A percentile compares a stretch with the other conserved stretches of the same genome.
Evolutionary conservation across 1,140 invertebrate species (phyloP).

Genomic region (Diachasmimorpha longicaudata): DNA sequence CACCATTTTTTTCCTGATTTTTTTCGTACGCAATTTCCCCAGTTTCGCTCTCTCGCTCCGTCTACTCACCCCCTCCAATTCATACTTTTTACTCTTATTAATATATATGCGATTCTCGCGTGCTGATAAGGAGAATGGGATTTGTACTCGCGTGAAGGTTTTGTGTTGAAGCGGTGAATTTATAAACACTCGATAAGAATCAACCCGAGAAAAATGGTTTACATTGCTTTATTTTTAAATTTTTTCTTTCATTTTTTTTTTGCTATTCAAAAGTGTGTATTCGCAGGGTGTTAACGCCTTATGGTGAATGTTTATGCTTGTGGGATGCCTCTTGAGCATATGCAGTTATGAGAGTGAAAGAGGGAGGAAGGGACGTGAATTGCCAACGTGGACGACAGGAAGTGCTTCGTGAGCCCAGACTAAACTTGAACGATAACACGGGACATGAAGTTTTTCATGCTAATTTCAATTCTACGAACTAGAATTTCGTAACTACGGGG

Average conservation of each 20-base stretch:
- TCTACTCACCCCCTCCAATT: too few species aligned
- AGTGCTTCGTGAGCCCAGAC: conserved; percentile 26
- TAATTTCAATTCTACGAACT: background rate
- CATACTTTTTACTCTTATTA: background rate
- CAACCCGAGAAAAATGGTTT: background rate
- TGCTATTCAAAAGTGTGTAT: background rate
- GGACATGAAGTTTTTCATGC: conserved; percentile 23
- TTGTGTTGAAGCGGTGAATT: background rate
- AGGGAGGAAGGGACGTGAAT: background rate
- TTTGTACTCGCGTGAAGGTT: background rate
- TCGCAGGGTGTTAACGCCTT: conserved; percentile 24
- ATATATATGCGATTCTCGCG: background rate
- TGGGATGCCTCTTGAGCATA: conserved; percentile 11
- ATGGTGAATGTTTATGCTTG: conserved; percentile 24
- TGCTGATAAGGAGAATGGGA: background rate
- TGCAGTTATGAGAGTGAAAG: conserved; percentile 18
- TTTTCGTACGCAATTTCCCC: background rate
- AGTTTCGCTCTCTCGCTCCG: too few species aligned
- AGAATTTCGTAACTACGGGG: background rate
- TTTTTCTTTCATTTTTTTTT: background rate
- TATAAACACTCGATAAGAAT: background rate
- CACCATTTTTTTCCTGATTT: conserved; percentile 4
- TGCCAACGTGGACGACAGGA: conserved; percentile 1
- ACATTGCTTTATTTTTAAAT: background rate
- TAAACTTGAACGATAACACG: conserved; percentile 27